phyloP scores from a whole-genome alignment of 2,888 invertebrate species.

The Melanchra persicariae region DNA sequence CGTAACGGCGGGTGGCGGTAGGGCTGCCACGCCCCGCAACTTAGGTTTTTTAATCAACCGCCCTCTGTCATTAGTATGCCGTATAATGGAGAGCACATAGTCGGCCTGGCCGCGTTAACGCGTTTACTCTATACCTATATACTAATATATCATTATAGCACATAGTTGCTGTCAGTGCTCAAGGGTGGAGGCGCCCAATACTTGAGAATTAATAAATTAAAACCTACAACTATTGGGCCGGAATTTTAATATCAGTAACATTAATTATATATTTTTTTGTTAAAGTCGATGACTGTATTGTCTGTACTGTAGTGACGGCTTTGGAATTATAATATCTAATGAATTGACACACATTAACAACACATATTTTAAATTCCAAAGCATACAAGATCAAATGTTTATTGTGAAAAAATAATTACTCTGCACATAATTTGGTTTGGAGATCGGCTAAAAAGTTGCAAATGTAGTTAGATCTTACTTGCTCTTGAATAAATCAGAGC shows the following conservation, averaged over 20 bases:
- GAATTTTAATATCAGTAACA: constrained; percentile 11
- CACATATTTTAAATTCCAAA: too few species aligned
- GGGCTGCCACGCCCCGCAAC: constrained; percentile 81
- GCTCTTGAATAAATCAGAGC: background rate
- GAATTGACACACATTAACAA: too few species aligned
- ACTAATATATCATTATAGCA: constrained; percentile 32
- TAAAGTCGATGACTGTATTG: background rate
- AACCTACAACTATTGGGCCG: background rate
- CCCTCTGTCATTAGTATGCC: constrained; percentile 88
- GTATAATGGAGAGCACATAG: constrained; percentile 82
- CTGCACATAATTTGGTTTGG: background rate
- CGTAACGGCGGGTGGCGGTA: constrained; percentile 65
- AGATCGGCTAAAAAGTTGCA: background rate
- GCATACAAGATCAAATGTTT: too few species aligned
- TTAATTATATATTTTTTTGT: background rate
- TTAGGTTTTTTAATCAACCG: constrained; percentile 89
- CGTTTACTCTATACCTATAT: constrained; percentile 57
- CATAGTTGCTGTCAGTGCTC: constrained; percentile 32
- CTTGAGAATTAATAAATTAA: constrained; percentile 38
- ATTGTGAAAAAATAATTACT: background rate
- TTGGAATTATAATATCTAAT: too few species aligned
- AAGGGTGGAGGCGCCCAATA: constrained; percentile 3
- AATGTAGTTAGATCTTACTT: background rate
- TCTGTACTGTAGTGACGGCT: background rate
- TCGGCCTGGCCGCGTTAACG: constrained; percentile 49